phyloP scores from a whole-genome alignment of 2,113 vertebrate species.

The Nicator chloris region DNA sequence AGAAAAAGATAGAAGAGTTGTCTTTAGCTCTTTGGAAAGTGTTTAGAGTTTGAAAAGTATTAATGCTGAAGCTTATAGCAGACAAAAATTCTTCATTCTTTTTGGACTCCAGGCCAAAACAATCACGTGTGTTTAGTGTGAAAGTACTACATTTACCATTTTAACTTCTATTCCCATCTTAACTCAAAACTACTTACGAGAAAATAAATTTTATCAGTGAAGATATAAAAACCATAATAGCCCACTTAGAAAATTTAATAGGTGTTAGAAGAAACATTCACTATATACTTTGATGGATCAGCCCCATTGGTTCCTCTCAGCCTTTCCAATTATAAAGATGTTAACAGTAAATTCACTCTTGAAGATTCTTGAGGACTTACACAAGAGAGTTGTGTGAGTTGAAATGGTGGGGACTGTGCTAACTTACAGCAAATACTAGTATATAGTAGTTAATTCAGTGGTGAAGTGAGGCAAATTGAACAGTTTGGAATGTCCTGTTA shows the following conservation, averaged over 20 bases:
- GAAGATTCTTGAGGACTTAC: background rate
- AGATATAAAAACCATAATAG: background rate
- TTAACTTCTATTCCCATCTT: background rate
- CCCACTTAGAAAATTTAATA: background rate
- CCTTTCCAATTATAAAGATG: background rate
- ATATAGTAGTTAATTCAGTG: background rate
- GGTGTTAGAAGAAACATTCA: background rate
- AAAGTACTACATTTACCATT: background rate
- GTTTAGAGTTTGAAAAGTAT: background rate
- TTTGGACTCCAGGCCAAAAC: background rate
- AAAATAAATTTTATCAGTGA: slow-evolving; percentile 1
- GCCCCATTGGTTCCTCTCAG: background rate
- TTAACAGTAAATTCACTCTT: background rate
- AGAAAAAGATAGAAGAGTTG: background rate
- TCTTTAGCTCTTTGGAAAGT: background rate
- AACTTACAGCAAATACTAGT: background rate
- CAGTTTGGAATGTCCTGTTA: background rate
- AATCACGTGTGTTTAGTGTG: background rate
- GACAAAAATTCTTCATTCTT: background rate
- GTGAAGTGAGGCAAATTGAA: background rate
- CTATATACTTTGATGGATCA: background rate
- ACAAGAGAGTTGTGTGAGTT: background rate
- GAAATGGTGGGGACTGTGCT: background rate
- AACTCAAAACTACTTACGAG: background rate
- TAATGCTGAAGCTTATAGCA: background rate